These are phyloP conservation scores for Sinocyclocheilus rhinocerous DNA, from an alignment of 2,113 vertebrate genomes.

Conservation along the genomic window DNA sequence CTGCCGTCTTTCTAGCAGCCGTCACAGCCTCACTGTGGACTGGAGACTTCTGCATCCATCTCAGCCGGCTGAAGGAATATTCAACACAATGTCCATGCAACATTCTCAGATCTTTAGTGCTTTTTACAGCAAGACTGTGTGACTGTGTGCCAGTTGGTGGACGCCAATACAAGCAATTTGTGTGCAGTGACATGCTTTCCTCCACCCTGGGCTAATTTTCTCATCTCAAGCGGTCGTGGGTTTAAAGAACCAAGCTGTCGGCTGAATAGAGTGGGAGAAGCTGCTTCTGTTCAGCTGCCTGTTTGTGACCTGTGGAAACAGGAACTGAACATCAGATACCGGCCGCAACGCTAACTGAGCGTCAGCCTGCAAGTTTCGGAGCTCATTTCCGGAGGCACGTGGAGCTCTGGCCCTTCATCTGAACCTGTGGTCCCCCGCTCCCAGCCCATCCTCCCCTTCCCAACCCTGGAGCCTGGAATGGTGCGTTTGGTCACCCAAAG, in stretches of 20 bases:
- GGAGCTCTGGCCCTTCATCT: conserved; percentile 51
- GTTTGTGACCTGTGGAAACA: conserved; percentile 40
- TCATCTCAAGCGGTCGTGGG: background rate
- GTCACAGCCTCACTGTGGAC: background rate
- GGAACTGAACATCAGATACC: conserved; percentile 53
- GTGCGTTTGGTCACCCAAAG: conserved; percentile 59
- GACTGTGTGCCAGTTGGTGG: background rate
- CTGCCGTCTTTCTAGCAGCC: conserved; percentile 17
- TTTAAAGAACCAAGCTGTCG: background rate
- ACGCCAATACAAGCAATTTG: conserved; percentile 9
- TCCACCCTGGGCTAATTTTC: conserved; percentile 16
- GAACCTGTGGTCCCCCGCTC: conserved; percentile 59
- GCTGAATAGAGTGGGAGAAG: background rate
- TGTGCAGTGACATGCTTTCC: conserved; percentile 9
- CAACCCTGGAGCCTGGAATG: conserved; percentile 55
- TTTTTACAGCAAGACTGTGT: conserved; percentile 21
- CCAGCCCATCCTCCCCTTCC: conserved; percentile 1
- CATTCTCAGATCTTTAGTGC: background rate
- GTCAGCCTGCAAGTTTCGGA: background rate
- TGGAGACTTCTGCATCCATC: conserved; percentile 12
- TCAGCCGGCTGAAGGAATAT: background rate
- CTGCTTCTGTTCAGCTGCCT: conserved; percentile 24
- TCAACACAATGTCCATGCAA: conserved; percentile 4
- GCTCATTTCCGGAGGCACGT: background rate
- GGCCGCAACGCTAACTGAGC: conserved; percentile 32